These are phyloP conservation scores for Uria aalge DNA, from an alignment of 2,113 vertebrate species.

Conservation along the genomic window DNA sequence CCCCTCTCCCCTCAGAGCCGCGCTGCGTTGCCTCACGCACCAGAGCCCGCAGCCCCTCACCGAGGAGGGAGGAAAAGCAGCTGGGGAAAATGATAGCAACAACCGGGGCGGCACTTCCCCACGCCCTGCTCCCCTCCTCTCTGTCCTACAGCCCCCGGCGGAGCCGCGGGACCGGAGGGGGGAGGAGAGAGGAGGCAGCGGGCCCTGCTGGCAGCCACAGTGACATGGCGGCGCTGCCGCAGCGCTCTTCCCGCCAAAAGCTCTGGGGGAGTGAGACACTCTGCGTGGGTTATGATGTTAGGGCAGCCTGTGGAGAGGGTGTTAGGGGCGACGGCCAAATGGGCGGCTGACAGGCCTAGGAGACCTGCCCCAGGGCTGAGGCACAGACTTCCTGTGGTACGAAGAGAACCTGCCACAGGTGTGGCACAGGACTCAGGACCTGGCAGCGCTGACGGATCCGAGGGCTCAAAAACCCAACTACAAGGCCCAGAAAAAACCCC, in stretches of 20 bases:
- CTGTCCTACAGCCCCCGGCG: not conserved
- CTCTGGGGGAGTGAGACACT: no score
- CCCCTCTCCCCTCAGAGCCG: not conserved
- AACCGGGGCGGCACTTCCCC: fast-evolving
- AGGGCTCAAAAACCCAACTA: not conserved
- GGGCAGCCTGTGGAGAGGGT: not conserved
- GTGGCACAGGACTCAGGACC: fast-evolving
- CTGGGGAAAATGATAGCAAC: fast-evolving
- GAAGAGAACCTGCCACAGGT: fast-evolving
- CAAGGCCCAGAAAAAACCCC: not conserved
- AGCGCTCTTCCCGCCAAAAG: not conserved
- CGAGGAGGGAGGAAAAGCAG: not conserved
- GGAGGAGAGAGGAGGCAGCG: not conserved
- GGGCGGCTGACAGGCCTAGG: fast-evolving
- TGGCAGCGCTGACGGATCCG: fast-evolving
- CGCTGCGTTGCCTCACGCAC: fast-evolving
- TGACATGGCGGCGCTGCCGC: fast-evolving
- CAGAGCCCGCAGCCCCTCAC: not conserved
- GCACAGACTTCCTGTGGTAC: fast-evolving
- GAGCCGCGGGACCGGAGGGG: fast-evolving
- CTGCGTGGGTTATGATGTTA: not conserved
- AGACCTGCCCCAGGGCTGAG: not conserved
- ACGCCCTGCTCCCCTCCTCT: fast-evolving
- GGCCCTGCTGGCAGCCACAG: not conserved
- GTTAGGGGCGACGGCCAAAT: fast-evolving